phyloP scores from a whole-genome alignment of 2,113 vertebrate genomes.

The Grallaria varia region DNA sequence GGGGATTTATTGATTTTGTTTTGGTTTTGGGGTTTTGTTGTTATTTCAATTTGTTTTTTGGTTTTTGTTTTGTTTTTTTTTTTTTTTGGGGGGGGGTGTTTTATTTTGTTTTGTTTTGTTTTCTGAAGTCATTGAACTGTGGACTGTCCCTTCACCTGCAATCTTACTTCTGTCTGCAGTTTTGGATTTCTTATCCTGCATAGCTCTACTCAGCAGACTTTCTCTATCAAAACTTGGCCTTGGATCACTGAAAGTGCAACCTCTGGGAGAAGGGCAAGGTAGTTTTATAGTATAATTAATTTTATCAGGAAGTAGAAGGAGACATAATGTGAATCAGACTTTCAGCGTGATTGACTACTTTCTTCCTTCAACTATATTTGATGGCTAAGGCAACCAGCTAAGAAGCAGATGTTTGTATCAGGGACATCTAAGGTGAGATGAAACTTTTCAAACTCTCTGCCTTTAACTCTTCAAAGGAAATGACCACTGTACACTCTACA shows the following conservation, averaged over 20 bases:
- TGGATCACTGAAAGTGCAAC: background rate
- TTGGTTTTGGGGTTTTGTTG: background rate
- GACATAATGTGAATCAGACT: background rate
- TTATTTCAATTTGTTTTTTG: background rate
- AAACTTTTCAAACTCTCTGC: background rate
- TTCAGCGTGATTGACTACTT: background rate
- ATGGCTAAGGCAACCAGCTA: background rate
- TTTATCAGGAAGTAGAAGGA: background rate
- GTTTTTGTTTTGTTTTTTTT: background rate
- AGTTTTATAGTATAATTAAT: background rate
- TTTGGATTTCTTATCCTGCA: background rate
- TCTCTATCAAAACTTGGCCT: background rate
- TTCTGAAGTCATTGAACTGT: background rate
- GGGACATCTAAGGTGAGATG: background rate
- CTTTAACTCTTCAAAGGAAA: background rate
- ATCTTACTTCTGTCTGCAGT: background rate
- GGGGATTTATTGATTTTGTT: background rate
- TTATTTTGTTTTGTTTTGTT: background rate
- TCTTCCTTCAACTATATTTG: background rate
- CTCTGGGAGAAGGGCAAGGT: background rate
- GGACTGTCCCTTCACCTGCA: background rate
- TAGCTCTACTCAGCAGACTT: background rate
- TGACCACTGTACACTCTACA: background rate
- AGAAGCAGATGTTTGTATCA: background rate
- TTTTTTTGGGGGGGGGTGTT: rapidly evolving